A percentile compares a stretch with the other conserved stretches of the same genome.
These are phyloP conservation scores for Macrotis lagotis DNA, from an alignment of 2,113 vertebrate genomes.

Conservation along the genomic window DNA sequence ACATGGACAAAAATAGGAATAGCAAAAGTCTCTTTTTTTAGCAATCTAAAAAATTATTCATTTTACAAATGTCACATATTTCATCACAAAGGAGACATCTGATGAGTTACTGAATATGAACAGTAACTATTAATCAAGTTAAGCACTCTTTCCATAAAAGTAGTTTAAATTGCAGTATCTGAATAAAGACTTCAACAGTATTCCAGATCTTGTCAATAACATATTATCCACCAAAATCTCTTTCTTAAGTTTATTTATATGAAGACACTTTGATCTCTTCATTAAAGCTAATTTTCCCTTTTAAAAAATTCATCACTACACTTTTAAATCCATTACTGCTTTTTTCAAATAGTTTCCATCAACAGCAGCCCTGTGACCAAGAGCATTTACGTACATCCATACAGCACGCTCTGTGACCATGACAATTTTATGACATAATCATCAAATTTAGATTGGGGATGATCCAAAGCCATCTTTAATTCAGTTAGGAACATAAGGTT, in stretches of 20 bases:
- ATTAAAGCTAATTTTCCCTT: not conserved
- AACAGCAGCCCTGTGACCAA: not conserved
- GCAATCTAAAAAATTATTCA: not conserved
- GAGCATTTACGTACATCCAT: not conserved
- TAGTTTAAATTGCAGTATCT: not conserved
- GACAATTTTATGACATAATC: not conserved
- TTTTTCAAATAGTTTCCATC: not conserved
- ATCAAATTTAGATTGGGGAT: not conserved
- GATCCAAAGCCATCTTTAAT: not conserved
- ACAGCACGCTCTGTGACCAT: accelerated
- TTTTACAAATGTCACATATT: not conserved
- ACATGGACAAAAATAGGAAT: not conserved
- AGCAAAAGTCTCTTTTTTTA: not conserved
- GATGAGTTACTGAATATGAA: not conserved
- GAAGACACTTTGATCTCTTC: not conserved
- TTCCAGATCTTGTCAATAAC: not conserved
- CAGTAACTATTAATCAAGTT: not conserved
- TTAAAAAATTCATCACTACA: not conserved
- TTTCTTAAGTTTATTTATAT: not conserved
- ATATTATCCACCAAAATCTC: too few relatives aligned
- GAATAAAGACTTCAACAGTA: not conserved
- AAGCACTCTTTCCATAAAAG: not conserved
- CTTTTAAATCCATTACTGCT: not conserved
- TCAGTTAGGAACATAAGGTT: not conserved
- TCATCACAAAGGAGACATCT: not conserved